Evolutionary conservation across 2,797 vertebrate genomes (phyloP).

Genomic region (Miichthys miiuy): DNA sequence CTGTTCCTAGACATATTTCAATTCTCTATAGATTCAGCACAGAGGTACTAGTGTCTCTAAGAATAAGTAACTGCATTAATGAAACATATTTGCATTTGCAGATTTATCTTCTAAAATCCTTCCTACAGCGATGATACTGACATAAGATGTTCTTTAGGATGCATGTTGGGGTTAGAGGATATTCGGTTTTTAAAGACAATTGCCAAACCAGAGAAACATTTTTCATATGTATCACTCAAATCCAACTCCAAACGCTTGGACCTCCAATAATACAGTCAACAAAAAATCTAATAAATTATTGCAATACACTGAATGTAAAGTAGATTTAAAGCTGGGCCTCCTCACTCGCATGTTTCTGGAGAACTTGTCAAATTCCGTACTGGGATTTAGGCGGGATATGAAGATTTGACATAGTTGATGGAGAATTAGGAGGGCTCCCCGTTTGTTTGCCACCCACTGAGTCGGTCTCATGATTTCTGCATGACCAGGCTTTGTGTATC

Average conservation of each 20-base stretch:
- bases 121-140: no score
- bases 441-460: conserved; percentile 79
- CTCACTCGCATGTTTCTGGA: conserved; percentile 18
- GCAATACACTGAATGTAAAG: not conserved
- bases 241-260: not conserved
- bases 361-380: conserved; percentile 61
- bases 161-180: no score
- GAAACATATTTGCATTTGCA: not conserved
- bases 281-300: not conserved
- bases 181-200: no score
- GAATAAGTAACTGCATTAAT: not conserved
- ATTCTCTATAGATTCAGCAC: no score
- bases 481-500: conserved; percentile 81
- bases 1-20: not conserved
- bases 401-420: conserved; percentile 66
- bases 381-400: conserved; percentile 63
- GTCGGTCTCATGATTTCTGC: conserved; percentile 80
- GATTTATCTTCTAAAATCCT: no score
- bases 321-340: conserved; percentile 21
- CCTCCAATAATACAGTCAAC: not conserved
- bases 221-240: not conserved
- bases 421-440: conserved; percentile 64
- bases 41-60: no score
- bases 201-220: no score
- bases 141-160: no score